These are phyloP conservation scores for Saccopteryx leptura DNA, from an alignment of 2,113 vertebrate species.

Conservation along the genomic window DNA sequence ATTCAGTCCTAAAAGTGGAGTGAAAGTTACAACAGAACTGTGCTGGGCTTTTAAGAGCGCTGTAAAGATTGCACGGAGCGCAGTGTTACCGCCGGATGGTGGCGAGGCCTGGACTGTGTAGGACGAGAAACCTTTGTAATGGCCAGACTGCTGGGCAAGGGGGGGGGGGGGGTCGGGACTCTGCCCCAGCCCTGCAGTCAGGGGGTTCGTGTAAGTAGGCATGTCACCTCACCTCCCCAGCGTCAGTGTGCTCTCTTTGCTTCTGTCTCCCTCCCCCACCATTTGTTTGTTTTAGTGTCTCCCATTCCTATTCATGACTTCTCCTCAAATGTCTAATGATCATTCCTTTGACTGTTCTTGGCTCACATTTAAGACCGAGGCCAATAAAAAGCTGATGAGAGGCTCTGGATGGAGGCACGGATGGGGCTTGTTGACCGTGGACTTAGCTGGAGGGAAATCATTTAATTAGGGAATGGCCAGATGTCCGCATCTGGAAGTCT, in stretches of 20 bases:
- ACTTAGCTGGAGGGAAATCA: not conserved
- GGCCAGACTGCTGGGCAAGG: not conserved
- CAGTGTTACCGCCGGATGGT: not conserved
- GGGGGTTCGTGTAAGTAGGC: not conserved
- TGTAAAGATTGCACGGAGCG: not conserved
- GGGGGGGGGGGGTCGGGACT: too few species aligned
- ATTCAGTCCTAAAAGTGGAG: slow-evolving; percentile 74
- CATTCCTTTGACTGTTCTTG: slow-evolving; percentile 6
- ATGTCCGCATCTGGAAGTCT: slow-evolving; percentile 42
- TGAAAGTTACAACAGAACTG: slow-evolving; percentile 63
- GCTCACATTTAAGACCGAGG: not conserved
- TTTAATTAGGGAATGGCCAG: slow-evolving; percentile 57
- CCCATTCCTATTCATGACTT: slow-evolving; percentile 21
- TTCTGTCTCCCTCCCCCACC: not conserved
- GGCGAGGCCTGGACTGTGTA: not conserved
- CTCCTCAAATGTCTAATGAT: not conserved
- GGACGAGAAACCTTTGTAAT: not conserved
- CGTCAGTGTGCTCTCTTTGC: not conserved
- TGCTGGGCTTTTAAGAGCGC: not conserved
- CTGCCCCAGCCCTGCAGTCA: too few species aligned
- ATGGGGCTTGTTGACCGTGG: not conserved
- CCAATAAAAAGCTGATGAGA: not conserved
- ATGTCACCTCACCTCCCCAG: not conserved
- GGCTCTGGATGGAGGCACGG: not conserved
- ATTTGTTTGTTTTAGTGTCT: slow-evolving; percentile 36